Conservation (phyloP, 2,888 invertebrate species). For the Nomada fabriciana region DNA sequence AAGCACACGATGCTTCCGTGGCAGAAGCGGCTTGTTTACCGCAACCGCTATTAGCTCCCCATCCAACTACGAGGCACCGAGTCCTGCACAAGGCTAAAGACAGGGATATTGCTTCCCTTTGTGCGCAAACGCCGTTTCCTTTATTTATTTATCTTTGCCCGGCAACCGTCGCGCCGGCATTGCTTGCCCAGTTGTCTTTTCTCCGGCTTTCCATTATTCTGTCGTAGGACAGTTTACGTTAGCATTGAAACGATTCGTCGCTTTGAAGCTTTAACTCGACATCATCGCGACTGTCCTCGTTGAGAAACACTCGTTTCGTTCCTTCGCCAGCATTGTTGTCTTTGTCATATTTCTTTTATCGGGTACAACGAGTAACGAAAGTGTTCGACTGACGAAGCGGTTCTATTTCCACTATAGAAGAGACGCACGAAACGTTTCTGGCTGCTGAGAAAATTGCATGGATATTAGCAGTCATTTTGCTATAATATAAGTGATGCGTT, state of each 20-base stretch:
- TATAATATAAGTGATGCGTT: too few relatives aligned
- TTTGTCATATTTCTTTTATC: too few relatives aligned
- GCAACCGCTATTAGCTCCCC: constrained; percentile 77
- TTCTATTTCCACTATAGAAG: too few relatives aligned
- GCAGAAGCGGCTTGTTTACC: constrained; percentile 79
- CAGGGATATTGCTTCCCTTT: constrained; percentile 81
- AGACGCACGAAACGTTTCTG: too few relatives aligned
- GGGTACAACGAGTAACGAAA: too few relatives aligned
- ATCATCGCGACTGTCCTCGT: constrained; percentile 31
- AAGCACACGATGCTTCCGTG: constrained; percentile 72
- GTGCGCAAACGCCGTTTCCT: constrained; percentile 77
- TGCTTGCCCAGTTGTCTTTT: constrained; percentile 60
- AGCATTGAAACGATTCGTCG: constrained; percentile 65
- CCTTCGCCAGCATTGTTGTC: not conserved
- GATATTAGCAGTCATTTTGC: too few relatives aligned
- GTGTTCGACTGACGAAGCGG: too few relatives aligned
- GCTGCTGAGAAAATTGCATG: too few relatives aligned
- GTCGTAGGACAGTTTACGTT: constrained; percentile 75
- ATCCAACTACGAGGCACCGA: constrained; percentile 61
- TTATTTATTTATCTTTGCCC: constrained; percentile 81
- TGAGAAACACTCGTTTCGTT: not conserved
- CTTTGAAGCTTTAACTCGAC: constrained; percentile 64
- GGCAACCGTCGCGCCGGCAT: constrained; percentile 58
- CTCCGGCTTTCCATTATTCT: constrained; percentile 72
- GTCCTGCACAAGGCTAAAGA: constrained; percentile 67